Evolutionary conservation across 2,113 vertebrate species (phyloP).

Genomic region (Pygathrix nemaeus): DNA sequence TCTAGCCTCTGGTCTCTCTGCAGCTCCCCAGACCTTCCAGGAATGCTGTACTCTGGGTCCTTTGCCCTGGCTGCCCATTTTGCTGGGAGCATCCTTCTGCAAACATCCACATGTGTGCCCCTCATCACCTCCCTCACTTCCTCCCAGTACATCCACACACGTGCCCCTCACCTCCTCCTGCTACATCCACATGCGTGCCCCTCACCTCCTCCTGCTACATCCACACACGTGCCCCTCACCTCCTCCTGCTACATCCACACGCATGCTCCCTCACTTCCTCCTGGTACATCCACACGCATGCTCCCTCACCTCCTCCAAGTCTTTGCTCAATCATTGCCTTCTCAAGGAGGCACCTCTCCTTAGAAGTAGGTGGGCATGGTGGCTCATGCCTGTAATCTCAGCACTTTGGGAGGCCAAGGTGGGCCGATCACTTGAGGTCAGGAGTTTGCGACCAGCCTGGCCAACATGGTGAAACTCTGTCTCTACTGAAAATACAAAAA

Average conservation of each 20-base stretch:
- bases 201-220: background rate
- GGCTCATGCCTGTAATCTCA: too few species aligned
- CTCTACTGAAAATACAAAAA: too few species aligned
- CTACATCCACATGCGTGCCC: fast-evolving
- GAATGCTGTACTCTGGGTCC: background rate
- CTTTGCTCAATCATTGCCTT: background rate
- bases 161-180: background rate
- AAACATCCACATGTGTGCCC: background rate
- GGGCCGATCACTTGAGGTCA: too few species aligned
- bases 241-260: background rate
- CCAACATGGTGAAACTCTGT: too few species aligned
- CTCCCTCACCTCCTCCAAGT: background rate
- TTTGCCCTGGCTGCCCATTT: background rate
- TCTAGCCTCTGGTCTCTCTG: background rate
- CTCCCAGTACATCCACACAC: fast-evolving
- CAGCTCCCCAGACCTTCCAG: background rate
- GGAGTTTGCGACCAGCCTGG: too few species aligned
- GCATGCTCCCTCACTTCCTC: too few species aligned
- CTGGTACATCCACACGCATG: too few species aligned
- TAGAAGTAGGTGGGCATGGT: background rate
- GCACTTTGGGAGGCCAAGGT: too few species aligned
- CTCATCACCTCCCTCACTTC: background rate
- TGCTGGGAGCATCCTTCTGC: background rate
- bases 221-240: background rate
- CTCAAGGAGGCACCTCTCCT: background rate